Base-by-base conservation (phyloP, 2,113 vertebrate species). In the Microcebus jonahi region DNA sequence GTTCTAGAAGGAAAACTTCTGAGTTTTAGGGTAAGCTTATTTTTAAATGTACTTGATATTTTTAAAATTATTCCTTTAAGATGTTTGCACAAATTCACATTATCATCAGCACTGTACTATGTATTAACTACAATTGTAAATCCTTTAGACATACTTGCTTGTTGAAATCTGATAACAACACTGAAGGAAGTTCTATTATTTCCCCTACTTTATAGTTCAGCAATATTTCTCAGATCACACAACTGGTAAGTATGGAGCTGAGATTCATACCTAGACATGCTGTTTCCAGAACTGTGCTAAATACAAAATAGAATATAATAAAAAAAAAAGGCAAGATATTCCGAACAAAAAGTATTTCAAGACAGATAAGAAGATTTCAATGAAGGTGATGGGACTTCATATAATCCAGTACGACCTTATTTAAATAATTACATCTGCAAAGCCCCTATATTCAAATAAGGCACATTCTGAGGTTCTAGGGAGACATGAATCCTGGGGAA, bases 41-140 rank as follows among this genome's bases (percentile, higher is more conserved):
- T 73, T 93, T 93, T 68, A 91, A 67, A 77, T 86, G 45, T 88
- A 53, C 25, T 70, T 96, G 18, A 81, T 57, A 50, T 67, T 87
- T 93, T n/a, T 0, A 11, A 31, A 73, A 53, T 48, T 63, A 77
- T 48, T 79, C 21, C 55, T 75, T 84, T 79, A 82, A 91, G 63
- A 67, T 63, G 23, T 21, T 95, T 20, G 53, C 20, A 75, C 42
- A 77, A 88, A 45, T 48, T 67, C 36, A 82, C 3, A 8, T 53
- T 77, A 82, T 61, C 31, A 8, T 57, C 23, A 20, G 21, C 12
- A 34, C 21, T 63, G 8, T 18, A 39, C 34, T 53, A 42, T 25
- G 14, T 88, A 50, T 39, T 71, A 65, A 80, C 0, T 3, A 36
- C 12, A 59, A 8, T 12, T 39, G 0, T 29, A 73, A 89, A 14